Percentiles rank a stretch among this genome's conserved stretches.
Evolutionary conservation across 2,113 vertebrate genomes (phyloP).

Genomic region (Grus americana): DNA sequence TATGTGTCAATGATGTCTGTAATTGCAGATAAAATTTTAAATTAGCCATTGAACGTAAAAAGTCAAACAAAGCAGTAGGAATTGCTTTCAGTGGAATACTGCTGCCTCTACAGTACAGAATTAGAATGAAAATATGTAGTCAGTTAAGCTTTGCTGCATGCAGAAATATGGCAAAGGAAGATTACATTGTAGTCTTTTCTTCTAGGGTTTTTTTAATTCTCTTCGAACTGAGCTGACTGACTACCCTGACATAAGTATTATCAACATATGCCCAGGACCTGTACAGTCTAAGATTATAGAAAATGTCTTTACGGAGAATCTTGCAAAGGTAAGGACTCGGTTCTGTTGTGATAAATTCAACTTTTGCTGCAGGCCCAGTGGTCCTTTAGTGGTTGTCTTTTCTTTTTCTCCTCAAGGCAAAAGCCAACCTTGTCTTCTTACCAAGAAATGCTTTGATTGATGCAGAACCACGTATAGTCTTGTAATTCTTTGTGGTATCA

Average conservation of each 20-base stretch:
- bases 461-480: background rate
- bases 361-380: background rate
- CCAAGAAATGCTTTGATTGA: background rate
- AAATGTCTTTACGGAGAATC: conserved; percentile 85
- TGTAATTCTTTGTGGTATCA: background rate
- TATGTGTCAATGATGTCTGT: background rate
- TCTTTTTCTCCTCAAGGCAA: background rate
- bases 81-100: background rate
- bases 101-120: background rate
- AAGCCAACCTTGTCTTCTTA: background rate
- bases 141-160: background rate
- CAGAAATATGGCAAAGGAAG: background rate
- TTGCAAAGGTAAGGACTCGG: conserved; percentile 78
- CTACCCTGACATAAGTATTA: conserved; percentile 86
- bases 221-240: conserved; percentile 83
- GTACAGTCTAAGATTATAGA: conserved; percentile 89
- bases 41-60: background rate
- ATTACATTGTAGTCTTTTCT: background rate
- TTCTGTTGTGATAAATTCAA: background rate
- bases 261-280: conserved; percentile 89
- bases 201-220: conserved; percentile 90
- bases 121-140: background rate
- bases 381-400: background rate
- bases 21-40: background rate
- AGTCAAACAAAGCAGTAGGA: background rate